phyloP scores from a whole-genome alignment of 1,140 invertebrate species.

The Conus betulinus region DNA sequence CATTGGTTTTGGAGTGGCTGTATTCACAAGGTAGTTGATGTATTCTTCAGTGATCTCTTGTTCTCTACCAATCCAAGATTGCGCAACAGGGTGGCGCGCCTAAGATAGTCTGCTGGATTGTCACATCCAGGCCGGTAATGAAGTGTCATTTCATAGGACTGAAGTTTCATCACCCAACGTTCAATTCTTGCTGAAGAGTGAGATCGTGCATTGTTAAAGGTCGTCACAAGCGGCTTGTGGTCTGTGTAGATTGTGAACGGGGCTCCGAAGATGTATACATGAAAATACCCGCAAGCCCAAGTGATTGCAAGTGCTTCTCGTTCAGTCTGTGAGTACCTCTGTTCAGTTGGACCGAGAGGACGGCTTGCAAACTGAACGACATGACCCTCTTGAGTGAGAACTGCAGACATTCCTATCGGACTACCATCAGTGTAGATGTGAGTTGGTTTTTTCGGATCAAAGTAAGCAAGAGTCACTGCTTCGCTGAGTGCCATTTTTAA shows the following conservation, averaged over 20 bases:
- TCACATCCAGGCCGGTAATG: slow-evolving; percentile 42
- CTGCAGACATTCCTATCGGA: slow-evolving; percentile 46
- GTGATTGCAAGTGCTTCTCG: slow-evolving; percentile 73
- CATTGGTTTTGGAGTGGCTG: not conserved
- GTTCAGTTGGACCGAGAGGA: slow-evolving; percentile 50
- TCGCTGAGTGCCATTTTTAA: slow-evolving; percentile 43
- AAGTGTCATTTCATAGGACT: slow-evolving; percentile 42
- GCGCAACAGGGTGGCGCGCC: no score
- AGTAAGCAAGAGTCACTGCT: slow-evolving; percentile 49
- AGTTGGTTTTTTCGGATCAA: slow-evolving; percentile 46
- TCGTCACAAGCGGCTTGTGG: slow-evolving; percentile 65
- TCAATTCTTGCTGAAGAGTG: slow-evolving; percentile 47
- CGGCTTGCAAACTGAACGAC: slow-evolving; percentile 47
- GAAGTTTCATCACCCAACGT: slow-evolving; percentile 51
- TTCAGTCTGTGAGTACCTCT: slow-evolving; percentile 74
- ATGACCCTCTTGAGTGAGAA: slow-evolving; percentile 39
- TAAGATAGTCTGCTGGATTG: no score
- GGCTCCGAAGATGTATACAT: slow-evolving; percentile 72
- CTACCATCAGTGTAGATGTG: slow-evolving; percentile 48
- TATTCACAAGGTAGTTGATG: no score
- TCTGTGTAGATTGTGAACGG: slow-evolving; percentile 71
- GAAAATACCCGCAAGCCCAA: slow-evolving; percentile 74
- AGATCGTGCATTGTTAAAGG: slow-evolving; percentile 52
- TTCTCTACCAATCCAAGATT: no score
- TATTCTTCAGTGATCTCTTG: no score